A percentile compares a stretch with the other conserved stretches of the same genome.
phyloP scores from a whole-genome alignment of 2,888 invertebrate species.

The Archips crataeganus region DNA sequence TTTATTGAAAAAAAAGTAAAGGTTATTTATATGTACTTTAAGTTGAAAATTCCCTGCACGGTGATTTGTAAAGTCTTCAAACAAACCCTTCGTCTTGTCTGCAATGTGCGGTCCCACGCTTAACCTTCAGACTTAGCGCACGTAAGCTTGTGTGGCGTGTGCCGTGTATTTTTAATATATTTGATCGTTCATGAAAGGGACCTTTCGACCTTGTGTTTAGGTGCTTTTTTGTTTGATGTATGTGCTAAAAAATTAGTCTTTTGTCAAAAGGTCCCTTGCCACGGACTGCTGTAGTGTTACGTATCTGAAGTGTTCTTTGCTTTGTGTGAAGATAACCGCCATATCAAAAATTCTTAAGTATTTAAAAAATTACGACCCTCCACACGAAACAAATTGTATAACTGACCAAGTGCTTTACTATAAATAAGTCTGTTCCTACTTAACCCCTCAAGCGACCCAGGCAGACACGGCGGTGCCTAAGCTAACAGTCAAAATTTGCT shows the following conservation, averaged over 20 bases:
- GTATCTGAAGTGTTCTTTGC: constrained; percentile 21
- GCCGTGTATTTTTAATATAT: not conserved
- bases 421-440: too few species aligned
- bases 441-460: too few species aligned
- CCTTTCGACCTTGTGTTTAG: not conserved
- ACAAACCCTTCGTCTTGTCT: not conserved
- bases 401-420: too few species aligned
- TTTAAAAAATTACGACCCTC: too few species aligned
- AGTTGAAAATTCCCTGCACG: too few species aligned
- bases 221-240: not conserved
- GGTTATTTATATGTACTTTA: too few species aligned
- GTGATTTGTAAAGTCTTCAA: not conserved
- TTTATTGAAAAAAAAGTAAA: too few species aligned
- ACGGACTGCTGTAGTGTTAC: not conserved
- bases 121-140: constrained; percentile 6
- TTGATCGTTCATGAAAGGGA: not conserved
- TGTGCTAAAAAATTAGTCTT: not conserved
- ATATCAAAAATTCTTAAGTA: not conserved
- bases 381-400: too few species aligned
- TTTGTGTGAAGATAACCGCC: too few species aligned
- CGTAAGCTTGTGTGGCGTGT: constrained; percentile 20
- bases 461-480: too few species aligned
- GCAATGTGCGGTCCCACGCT: constrained; percentile 8
- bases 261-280: not conserved
- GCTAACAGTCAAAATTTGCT: too few species aligned